Base-by-base conservation (phyloP, 2,888 invertebrate genomes). In the Piscicola geometra region DNA sequence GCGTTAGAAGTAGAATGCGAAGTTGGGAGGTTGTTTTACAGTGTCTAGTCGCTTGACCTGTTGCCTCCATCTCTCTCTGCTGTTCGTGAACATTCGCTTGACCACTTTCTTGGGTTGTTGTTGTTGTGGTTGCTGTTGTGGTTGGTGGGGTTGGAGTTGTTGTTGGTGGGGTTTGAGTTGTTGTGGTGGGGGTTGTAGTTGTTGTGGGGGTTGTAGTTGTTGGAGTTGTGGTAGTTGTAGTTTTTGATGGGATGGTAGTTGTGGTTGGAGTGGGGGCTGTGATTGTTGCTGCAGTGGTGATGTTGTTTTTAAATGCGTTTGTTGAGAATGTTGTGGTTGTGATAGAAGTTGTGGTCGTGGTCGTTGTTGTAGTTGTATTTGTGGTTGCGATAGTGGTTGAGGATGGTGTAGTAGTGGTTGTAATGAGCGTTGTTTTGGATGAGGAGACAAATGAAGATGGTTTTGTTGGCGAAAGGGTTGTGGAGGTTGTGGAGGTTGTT, bases 1-100 rank as follows among this genome's bases (percentile, higher is more conserved):
- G n/a, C n/a, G n/a, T n/a, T n/a, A n/a, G n/a, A n/a, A n/a, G n/a
- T n/a, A n/a, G n/a, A n/a, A n/a, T n/a, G n/a, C n/a, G n/a, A n/a
- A n/a, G n/a, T n/a, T n/a, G n/a, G n/a, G n/a, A n/a, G n/a, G n/a
- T n/a, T n/a, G n/a, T 9, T 9, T 47, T 47, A 47, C 50, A 47
- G 50, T 47, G 50, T 47, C 50, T 47, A 47, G 9, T 47, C 50
- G 9, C 21, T 47, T 47, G 50, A 72, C 72, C 72, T 72, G 95
- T 85, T 97, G 96, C 0, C 97, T 88, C 94, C 94, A 96, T 15
- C 96, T 88, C 86, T 97, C 96, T 0, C 96, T 76, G 64, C 78
- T 79, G 77, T 80, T 80, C 30, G 80, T 80, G 77, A 80, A 80
- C 71, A 80, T 76, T n/a, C 80, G 71, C 18, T 79, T 77, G 25